phyloP scores from a whole-genome alignment of 2,113 vertebrate species.

The Galemys pyrenaicus region DNA sequence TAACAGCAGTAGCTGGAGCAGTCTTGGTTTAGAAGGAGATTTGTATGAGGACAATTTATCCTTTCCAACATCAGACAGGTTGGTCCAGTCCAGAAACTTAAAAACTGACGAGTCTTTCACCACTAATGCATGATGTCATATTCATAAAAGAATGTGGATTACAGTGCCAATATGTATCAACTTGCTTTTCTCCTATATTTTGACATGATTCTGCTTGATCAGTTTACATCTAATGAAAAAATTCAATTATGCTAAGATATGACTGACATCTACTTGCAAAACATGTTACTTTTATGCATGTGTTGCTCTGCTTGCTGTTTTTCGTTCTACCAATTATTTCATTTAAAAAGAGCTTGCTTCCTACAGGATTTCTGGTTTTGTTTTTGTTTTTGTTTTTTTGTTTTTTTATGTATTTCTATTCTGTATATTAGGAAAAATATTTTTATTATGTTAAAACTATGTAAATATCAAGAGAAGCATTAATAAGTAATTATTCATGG shows the following conservation, averaged over 20 bases:
- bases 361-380: constrained; percentile 83
- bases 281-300: constrained; percentile 81
- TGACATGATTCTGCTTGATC: constrained; percentile 81
- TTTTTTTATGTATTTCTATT: constrained; percentile 50
- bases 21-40: constrained; percentile 99
- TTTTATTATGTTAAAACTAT: constrained; percentile 34
- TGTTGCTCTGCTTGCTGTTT: constrained; percentile 80
- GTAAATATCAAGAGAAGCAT: constrained; percentile 21
- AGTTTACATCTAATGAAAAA: constrained; percentile 81
- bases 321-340: constrained; percentile 75
- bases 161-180: constrained; percentile 71
- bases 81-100: constrained; percentile 87
- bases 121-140: constrained; percentile 91
- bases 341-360: constrained; percentile 85
- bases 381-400: not conserved
- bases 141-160: constrained; percentile 81
- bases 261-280: constrained; percentile 81
- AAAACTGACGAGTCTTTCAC: constrained; percentile 82
- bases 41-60: constrained; percentile 97
- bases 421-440: constrained; percentile 59
- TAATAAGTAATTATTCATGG: constrained; percentile 53
- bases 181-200: constrained; percentile 76
- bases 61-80: constrained; percentile 99
- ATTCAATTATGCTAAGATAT: constrained; percentile 77
- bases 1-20: constrained; percentile 99